Conservation (phyloP, 2,888 invertebrate species). For the Drosophila mulleri region DNA sequence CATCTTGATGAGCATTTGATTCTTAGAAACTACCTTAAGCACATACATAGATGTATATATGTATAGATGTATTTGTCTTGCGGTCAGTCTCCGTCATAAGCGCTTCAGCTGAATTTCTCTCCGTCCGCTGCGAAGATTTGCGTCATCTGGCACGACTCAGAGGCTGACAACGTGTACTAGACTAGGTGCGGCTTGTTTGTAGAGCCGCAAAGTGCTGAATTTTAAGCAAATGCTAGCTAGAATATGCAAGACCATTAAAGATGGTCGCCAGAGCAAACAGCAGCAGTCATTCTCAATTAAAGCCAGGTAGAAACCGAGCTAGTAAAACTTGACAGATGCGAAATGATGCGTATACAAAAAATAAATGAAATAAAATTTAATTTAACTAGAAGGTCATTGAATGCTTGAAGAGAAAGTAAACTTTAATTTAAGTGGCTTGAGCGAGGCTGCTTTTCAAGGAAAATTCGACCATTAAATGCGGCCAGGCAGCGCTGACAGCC, state of each 20-base stretch:
- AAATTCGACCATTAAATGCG: background rate
- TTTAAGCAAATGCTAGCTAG: slow-evolving; percentile 16
- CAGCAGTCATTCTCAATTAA: slow-evolving; percentile 4
- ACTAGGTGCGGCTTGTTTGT: slow-evolving; percentile 46
- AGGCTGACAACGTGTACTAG: slow-evolving; percentile 11
- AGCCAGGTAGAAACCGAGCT: background rate
- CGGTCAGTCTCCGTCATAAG: slow-evolving; percentile 29
- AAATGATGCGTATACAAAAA: background rate
- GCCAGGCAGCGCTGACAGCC: background rate
- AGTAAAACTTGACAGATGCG: background rate
- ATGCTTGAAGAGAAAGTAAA: background rate
- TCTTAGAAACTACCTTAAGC: slow-evolving; percentile 45
- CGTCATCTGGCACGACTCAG: slow-evolving; percentile 26
- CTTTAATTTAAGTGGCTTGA: background rate
- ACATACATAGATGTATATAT: background rate
- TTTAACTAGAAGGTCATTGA: background rate
- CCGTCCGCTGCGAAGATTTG: slow-evolving; percentile 8
- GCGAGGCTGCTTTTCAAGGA: background rate
- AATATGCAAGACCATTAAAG: slow-evolving; percentile 22
- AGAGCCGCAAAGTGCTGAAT: slow-evolving; percentile 31
- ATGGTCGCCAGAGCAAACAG: slow-evolving; percentile 3
- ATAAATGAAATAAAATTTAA: background rate
- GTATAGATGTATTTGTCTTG: slow-evolving; percentile 25
- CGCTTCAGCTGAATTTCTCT: slow-evolving; percentile 4
- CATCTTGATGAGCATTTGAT: slow-evolving; percentile 49